A percentile compares a stretch with the other conserved stretches of the same genome.
Conservation (phyloP, 2,797 vertebrate genomes). For the Labroides dimidiatus region DNA sequence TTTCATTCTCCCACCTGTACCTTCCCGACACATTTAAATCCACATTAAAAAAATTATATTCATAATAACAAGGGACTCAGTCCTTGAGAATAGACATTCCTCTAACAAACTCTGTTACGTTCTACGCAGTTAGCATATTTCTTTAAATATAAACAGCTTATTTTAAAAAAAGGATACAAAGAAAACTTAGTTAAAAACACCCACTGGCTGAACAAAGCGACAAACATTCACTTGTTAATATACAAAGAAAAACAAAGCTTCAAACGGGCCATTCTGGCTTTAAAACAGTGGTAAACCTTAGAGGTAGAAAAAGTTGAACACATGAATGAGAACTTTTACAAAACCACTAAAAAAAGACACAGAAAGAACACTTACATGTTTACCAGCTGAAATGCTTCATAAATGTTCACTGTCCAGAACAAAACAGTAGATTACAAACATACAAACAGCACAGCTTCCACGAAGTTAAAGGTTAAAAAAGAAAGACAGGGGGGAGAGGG, state of each 20-base stretch:
- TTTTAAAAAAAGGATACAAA: no score
- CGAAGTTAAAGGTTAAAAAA: not conserved
- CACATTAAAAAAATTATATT: conserved; percentile 53
- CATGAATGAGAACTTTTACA: conserved; percentile 53
- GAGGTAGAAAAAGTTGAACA: conserved; percentile 74
- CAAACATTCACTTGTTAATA: conserved; percentile 36
- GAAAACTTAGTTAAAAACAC: conserved; percentile 35
- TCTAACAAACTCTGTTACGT: conserved; percentile 28
- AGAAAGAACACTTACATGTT: conserved; percentile 11
- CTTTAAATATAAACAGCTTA: conserved; percentile 67
- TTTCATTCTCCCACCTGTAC: conserved; percentile 16
- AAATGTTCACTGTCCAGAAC: not conserved
- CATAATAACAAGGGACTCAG: conserved; percentile 43
- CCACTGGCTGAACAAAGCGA: conserved; percentile 36
- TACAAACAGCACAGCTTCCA: conserved; percentile 1
- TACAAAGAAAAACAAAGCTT: conserved; percentile 22
- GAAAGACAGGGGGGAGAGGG: not conserved
- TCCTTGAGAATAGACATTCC: conserved; percentile 33
- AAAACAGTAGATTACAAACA: not conserved
- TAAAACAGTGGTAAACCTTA: conserved; percentile 71
- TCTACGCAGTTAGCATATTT: conserved; percentile 40
- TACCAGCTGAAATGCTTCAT: not conserved
- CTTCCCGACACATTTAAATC: conserved; percentile 43
- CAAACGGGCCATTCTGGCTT: conserved; percentile 39
- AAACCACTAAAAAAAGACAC: conserved; percentile 28